phyloP scores from a whole-genome alignment of 2,113 vertebrate species.

The Glaucomys volans region DNA sequence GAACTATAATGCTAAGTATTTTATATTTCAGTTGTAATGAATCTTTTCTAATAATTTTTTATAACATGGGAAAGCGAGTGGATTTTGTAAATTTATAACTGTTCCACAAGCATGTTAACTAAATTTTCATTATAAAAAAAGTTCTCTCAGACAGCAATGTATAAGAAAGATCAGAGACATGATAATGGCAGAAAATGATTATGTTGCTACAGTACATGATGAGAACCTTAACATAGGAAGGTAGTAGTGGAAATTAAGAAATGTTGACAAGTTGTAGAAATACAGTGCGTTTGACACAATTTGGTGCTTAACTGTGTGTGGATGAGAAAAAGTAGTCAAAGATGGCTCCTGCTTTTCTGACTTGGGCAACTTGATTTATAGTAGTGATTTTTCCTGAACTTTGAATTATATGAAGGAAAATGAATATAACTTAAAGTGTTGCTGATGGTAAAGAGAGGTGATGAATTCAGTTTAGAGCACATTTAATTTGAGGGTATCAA shows the following conservation, averaged over 20 bases:
- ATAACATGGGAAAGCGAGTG: not conserved
- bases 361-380: conserved; percentile 1
- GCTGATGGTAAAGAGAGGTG: not conserved
- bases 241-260: not conserved
- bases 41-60: conserved; percentile 30
- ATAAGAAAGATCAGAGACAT: not conserved
- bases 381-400: not conserved
- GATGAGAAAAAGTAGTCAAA: not conserved
- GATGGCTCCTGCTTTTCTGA: conserved; percentile 12
- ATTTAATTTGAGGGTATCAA: conserved; percentile 1
- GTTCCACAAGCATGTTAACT: not conserved
- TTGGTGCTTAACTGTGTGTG: not conserved
- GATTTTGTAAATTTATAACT: not conserved
- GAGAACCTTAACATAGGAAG: not conserved
- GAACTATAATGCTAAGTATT: conserved; percentile 2
- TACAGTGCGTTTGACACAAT: conserved; percentile 22
- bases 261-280: not conserved
- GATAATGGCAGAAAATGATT: not conserved
- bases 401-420: not conserved
- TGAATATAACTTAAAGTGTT: not conserved
- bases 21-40: not conserved
- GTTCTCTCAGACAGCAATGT: not conserved
- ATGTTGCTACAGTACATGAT: not conserved
- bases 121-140: not conserved
- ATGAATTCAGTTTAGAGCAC: not conserved